Evolutionary conservation across 2,888 invertebrate genomes (phyloP).

Genomic region (Lithosia quadra): DNA sequence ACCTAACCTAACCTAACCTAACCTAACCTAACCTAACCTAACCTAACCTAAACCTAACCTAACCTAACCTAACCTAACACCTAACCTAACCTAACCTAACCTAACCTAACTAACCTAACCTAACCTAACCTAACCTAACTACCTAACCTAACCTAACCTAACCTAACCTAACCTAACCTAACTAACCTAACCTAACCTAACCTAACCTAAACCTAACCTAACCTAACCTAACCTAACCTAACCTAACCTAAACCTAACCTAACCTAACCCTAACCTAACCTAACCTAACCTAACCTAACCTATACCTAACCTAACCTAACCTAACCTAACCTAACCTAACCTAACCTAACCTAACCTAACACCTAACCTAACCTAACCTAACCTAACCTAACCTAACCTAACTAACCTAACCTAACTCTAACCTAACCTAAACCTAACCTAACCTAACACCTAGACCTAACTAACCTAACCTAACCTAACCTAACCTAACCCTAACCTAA

Average conservation of each 20-base stretch:
- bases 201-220: slow-evolving; percentile 4
- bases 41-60: slow-evolving; percentile 4
- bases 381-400: slow-evolving; percentile 4
- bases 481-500: slow-evolving; percentile 4
- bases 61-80: slow-evolving; percentile 4
- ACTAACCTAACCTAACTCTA: slow-evolving; percentile 4
- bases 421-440: slow-evolving; percentile 4
- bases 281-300: slow-evolving; percentile 4
- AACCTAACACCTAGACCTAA: slow-evolving; percentile 4
- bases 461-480: slow-evolving; percentile 4
- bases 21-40: slow-evolving; percentile 4
- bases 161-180: slow-evolving; percentile 4
- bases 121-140: slow-evolving; percentile 2
- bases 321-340: slow-evolving; percentile 4
- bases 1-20: slow-evolving; percentile 4
- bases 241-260: slow-evolving; percentile 4
- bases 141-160: slow-evolving; percentile 4
- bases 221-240: slow-evolving; percentile 4
- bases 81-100: slow-evolving; percentile 4
- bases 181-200: slow-evolving; percentile 4
- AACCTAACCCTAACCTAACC: slow-evolving; percentile 4
- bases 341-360: slow-evolving; percentile 4
- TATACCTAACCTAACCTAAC: slow-evolving; percentile 4
- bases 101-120: slow-evolving; percentile 3
- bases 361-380: slow-evolving; percentile 4